These are phyloP conservation scores for Lepidocyrtinus sp. DNA, from an alignment of 2,888 invertebrate genomes.

Conservation along the genomic window DNA sequence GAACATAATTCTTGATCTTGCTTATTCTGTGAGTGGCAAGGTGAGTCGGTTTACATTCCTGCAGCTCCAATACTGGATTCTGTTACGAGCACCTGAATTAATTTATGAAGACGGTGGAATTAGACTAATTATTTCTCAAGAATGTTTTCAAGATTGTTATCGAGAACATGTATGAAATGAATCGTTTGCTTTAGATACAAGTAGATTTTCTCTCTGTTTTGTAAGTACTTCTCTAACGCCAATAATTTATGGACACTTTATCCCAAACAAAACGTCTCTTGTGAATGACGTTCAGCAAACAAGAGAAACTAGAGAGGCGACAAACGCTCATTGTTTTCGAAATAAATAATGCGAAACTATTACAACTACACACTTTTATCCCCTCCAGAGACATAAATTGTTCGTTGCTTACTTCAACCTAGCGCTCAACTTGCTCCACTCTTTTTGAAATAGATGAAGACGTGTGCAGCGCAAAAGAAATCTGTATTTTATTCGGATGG, in stretches of 20 bases:
- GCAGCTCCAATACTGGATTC: not conserved
- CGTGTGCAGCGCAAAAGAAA: not conserved
- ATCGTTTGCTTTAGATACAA: not conserved
- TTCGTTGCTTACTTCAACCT: slow-evolving; percentile 47
- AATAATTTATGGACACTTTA: not conserved
- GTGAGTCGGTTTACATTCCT: not conserved
- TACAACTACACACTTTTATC: slow-evolving; percentile 43
- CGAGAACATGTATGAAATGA: not conserved
- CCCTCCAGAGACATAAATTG: slow-evolving; percentile 40
- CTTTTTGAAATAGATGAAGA: not conserved
- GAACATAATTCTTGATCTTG: too few species aligned
- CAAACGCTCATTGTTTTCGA: slow-evolving; percentile 38
- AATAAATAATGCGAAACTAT: slow-evolving; percentile 41
- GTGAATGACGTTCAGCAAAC: slow-evolving; percentile 10
- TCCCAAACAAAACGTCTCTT: not conserved
- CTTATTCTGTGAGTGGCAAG: too few species aligned
- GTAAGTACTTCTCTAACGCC: too few species aligned
- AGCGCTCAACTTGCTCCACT: not conserved
- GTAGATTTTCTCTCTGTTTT: not conserved
- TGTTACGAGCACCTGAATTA: not conserved
- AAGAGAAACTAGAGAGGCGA: slow-evolving; percentile 33
- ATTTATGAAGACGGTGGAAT: not conserved
- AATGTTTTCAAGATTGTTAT: not conserved
- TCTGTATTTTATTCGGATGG: too few species aligned
- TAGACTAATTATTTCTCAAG: not conserved